Base-by-base conservation (phyloP, 2,888 invertebrate genomes). In the Electrophaes corylata region DNA sequence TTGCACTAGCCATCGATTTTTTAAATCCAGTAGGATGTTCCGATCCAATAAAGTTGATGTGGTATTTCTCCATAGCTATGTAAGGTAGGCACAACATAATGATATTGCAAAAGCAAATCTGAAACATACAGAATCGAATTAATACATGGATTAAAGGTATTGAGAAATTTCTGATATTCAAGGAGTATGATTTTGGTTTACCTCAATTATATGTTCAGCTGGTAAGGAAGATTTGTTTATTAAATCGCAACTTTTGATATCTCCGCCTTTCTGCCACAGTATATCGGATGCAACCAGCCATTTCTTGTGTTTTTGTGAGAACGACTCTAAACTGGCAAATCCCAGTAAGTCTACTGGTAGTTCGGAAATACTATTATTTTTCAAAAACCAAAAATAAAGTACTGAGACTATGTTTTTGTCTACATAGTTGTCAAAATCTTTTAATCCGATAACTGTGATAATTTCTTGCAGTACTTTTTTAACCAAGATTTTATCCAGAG, bases 321-420 rank as follows among this genome's bases (percentile, higher is more conserved):
- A 92, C 5, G 69, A 60, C n/a, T 81, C 72, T 3, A 81, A 65
- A 16, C 70, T 76, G 11, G 79, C 65, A 60, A 81, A 90, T 6
- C 84, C 86, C 41, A 90, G 83, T 46, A 93, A 72, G 33, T 67
- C 64, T 40, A 89, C 75, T 0, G 93, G 93, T 45, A 93, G 84
- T 12, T 81, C 80, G n/a, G 83, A 73, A 2, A 92, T 62, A 2
- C 71, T 70, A 52, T 82, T 80, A 11, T 83, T 78, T 33, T 79
- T 80, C 5, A 76, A 66, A 61, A 91, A 83, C 94, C 94, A 94
- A 60, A 77, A 84, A 44, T 88, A 75, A 12, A 94, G 60, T 40
- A 94, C 70, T 20, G 85, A 85, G 44, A 92, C 73, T n/a, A 93
- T 78, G 71, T 93, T 92, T 14, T 83, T 71, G 37, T 81, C 78